Percentiles rank a stretch among this genome's conserved stretches.
These are phyloP conservation scores for Oryzias curvinotus DNA, from an alignment of 2,113 vertebrate genomes.

Conservation along the genomic window DNA sequence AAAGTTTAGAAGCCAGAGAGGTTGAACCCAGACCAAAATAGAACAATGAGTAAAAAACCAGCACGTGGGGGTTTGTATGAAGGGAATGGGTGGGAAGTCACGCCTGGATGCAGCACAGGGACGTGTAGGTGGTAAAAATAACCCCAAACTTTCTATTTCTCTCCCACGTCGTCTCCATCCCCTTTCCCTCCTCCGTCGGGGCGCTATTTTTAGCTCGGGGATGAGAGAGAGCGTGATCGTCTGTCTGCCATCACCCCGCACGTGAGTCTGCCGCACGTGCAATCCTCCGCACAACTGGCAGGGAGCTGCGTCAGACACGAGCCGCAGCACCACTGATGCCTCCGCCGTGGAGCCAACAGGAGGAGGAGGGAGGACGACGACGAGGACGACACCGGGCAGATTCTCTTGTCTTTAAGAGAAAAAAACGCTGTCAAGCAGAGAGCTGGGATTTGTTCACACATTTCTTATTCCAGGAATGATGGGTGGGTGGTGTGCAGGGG, in stretches of 20 bases:
- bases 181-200: constrained; percentile 15
- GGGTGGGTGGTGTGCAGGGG: no score
- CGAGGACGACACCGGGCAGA: neutral
- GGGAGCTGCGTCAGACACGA: constrained; percentile 27
- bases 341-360: neutral
- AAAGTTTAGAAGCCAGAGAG: neutral
- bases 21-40: constrained; percentile 1
- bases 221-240: constrained; percentile 34
- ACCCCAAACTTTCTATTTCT: constrained; percentile 51
- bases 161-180: constrained; percentile 16
- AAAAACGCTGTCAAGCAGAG: neutral
- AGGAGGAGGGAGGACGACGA: neutral
- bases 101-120: constrained; percentile 25
- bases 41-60: constrained; percentile 9
- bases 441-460: neutral
- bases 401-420: neutral
- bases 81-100: constrained; percentile 6
- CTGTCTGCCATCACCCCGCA: constrained; percentile 52
- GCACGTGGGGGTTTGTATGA: neutral
- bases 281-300: constrained; percentile 6
- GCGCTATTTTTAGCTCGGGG: constrained; percentile 59
- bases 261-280: constrained; percentile 63
- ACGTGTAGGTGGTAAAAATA: constrained; percentile 57
- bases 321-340: neutral
- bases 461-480: no score